These are phyloP conservation scores for Podocnemis expansa DNA, from an alignment of 2,113 vertebrate genomes.

Conservation along the genomic window DNA sequence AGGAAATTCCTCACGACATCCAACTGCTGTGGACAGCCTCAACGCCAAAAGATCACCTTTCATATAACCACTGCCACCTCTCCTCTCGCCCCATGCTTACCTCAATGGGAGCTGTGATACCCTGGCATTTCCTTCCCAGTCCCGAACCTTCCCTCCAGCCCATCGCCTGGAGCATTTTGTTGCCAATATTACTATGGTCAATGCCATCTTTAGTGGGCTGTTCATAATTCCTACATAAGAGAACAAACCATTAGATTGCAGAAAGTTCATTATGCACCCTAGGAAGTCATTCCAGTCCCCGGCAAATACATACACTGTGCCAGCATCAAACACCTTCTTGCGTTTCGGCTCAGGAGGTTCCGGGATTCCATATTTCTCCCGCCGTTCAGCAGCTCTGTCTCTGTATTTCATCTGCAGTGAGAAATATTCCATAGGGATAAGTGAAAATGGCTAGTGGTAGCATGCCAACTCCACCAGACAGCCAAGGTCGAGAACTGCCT, in stretches of 20 bases:
- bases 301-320: slow-evolving; percentile 84
- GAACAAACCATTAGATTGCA: slow-evolving; percentile 33
- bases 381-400: slow-evolving; percentile 94
- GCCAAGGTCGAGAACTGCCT: neutral
- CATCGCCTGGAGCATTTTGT: slow-evolving; percentile 99
- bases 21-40: neutral
- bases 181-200: slow-evolving; percentile 97
- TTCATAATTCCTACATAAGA: slow-evolving; percentile 90
- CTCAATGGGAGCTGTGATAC: slow-evolving; percentile 97
- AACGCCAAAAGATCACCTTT: neutral
- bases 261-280: accelerated
- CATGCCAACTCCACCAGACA: accelerated
- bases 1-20: neutral
- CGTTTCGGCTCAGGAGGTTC: slow-evolving; percentile 96
- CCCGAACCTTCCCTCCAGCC: slow-evolving; percentile 98
- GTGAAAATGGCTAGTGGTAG: neutral
- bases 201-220: slow-evolving; percentile 98
- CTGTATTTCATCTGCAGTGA: slow-evolving; percentile 91
- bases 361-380: slow-evolving; percentile 97
- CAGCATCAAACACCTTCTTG: slow-evolving; percentile 92
- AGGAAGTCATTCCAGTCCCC: neutral
- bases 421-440: neutral
- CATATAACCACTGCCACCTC: neutral
- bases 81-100: slow-evolving; percentile 69
- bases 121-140: slow-evolving; percentile 95